A percentile compares a stretch with the other conserved stretches of the same genome.
Evolutionary conservation across 2,797 vertebrate species (phyloP).

Genomic region (Pseudochirops corinnae): DNA sequence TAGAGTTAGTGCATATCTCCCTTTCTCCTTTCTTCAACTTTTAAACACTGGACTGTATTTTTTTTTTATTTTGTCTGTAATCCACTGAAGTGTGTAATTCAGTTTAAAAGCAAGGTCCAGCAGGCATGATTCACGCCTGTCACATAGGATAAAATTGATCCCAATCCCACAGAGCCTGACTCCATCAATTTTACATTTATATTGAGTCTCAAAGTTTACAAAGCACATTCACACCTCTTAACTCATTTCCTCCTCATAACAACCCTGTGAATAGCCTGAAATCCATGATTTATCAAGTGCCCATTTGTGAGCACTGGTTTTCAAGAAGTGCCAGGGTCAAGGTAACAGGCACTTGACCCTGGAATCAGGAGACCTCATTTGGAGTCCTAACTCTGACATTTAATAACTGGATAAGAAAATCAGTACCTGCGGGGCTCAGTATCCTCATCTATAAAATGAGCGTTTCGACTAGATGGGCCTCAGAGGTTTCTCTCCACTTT

Average conservation of each 20-base stretch:
- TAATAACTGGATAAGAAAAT: background rate
- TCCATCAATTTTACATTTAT: background rate
- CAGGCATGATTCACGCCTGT: slow-evolving; percentile 22
- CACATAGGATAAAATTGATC: slow-evolving; percentile 39
- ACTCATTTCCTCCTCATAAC: background rate
- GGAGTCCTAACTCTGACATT: background rate
- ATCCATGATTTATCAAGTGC: background rate
- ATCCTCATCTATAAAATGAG: background rate
- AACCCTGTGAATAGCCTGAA: background rate
- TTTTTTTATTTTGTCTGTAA: background rate
- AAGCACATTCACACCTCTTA: background rate
- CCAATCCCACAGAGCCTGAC: background rate
- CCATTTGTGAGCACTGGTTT: background rate
- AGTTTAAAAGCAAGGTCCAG: background rate
- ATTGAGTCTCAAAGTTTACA: background rate
- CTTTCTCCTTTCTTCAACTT: background rate
- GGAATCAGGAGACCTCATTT: background rate
- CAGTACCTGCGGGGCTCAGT: background rate
- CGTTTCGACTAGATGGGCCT: background rate
- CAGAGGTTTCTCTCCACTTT: background rate
- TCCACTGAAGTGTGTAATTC: background rate
- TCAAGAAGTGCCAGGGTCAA: background rate
- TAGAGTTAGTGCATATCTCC: background rate
- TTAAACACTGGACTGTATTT: background rate
- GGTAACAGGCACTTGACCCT: background rate